These are phyloP conservation scores for Apogon talboti DNA, from an alignment of 2,797 vertebrate genomes.

Conservation along the genomic window DNA sequence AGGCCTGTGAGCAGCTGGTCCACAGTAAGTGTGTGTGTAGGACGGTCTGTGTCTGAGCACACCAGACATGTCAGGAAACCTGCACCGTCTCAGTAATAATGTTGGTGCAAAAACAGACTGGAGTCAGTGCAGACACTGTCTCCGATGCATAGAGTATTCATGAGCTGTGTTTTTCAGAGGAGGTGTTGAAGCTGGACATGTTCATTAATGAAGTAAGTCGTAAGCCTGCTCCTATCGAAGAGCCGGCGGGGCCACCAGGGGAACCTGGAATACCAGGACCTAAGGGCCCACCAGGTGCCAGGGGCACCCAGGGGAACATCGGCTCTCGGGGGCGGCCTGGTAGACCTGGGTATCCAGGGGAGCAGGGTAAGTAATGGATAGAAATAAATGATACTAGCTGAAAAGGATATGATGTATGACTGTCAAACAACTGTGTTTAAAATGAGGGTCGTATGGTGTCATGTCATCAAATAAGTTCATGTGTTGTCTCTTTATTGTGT, in stretches of 20 bases:
- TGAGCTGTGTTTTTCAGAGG: conserved; percentile 71
- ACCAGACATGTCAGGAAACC: background rate
- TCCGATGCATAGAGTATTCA: background rate
- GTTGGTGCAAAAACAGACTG: background rate
- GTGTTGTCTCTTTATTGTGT: background rate
- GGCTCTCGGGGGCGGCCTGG: conserved; percentile 78
- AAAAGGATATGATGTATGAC: background rate
- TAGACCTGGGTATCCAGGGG: conserved; percentile 84
- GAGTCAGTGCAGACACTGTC: too few species aligned
- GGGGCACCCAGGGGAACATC: conserved; percentile 74
- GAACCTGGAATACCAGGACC: conserved; percentile 84
- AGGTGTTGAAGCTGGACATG: conserved; percentile 83
- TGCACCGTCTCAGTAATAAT: background rate
- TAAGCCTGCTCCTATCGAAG: conserved; percentile 83
- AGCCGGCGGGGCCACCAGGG: conserved; percentile 83
- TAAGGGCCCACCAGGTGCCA: conserved; percentile 77
- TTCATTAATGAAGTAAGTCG: conserved; percentile 84
- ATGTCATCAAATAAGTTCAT: background rate
- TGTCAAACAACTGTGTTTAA: background rate
- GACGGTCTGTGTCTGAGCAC: background rate
- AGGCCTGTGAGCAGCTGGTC: conserved; percentile 93
- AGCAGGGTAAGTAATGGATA: conserved; percentile 76
- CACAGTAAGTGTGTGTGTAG: conserved; percentile 86
- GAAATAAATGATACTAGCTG: too few species aligned
- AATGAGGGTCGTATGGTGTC: background rate